phyloP scores from a whole-genome alignment of 1,140 invertebrate genomes.

The Physella acuta region DNA sequence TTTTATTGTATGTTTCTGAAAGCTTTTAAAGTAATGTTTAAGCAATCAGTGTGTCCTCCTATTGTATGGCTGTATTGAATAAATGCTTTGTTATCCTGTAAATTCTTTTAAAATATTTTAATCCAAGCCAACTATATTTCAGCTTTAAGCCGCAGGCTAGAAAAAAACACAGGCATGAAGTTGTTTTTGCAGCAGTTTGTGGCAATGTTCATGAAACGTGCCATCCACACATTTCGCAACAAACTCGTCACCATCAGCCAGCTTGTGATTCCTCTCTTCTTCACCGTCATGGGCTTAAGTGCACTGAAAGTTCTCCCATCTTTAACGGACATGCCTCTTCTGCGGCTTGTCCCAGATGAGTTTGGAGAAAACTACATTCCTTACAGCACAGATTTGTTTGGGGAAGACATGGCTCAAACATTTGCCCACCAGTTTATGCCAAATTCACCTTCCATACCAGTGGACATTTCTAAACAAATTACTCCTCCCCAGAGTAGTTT shows the following conservation, averaged over 20 bases:
- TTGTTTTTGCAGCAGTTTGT: constrained; percentile 55
- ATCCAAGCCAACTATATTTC: too few relatives aligned
- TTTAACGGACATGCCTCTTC: constrained; percentile 46
- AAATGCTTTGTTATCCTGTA: too few relatives aligned
- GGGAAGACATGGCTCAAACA: constrained; percentile 17
- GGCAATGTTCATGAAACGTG: constrained; percentile 60
- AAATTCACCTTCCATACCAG: constrained; percentile 11
- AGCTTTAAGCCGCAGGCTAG: not conserved
- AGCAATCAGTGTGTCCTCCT: too few relatives aligned
- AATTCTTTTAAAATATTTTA: too few relatives aligned
- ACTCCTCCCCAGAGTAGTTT: constrained; percentile 30
- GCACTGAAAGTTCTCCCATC: constrained; percentile 57
- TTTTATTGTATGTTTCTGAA: too few relatives aligned
- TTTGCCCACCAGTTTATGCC: constrained; percentile 39
- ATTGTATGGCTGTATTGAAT: too few relatives aligned
- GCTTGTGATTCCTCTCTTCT: constrained; percentile 58
- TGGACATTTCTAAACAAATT: constrained; percentile 31
- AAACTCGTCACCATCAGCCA: constrained; percentile 52
- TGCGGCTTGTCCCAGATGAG: constrained; percentile 43
- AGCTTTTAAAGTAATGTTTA: too few relatives aligned
- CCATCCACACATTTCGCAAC: constrained; percentile 58
- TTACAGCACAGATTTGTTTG: constrained; percentile 23
- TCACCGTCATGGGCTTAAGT: constrained; percentile 54
- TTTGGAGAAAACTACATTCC: constrained; percentile 47
- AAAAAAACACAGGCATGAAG: constrained; percentile 32